phyloP scores from a whole-genome alignment of 2,797 vertebrate species.

The Taeniopygia guttata region DNA sequence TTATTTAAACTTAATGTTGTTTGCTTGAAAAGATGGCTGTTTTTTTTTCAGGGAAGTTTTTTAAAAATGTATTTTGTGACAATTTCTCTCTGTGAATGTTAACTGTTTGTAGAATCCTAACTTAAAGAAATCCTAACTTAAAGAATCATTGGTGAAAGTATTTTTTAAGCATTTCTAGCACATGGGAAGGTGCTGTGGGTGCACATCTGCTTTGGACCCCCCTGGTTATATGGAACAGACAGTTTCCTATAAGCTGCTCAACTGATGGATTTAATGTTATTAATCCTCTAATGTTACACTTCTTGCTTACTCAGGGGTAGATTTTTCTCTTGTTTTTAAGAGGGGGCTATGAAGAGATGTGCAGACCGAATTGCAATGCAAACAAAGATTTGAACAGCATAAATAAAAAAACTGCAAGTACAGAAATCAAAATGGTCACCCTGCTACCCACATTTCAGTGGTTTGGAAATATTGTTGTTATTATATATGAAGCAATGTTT shows the following conservation, averaged over 20 bases:
- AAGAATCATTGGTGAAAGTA: neutral
- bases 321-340: neutral
- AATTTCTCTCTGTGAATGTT: neutral
- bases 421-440: neutral
- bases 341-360: neutral
- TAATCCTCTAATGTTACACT: neutral
- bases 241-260: neutral
- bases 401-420: neutral
- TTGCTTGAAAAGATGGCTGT: neutral
- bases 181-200: neutral
- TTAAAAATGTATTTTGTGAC: neutral
- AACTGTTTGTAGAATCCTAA: neutral
- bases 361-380: rapidly evolving
- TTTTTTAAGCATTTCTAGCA: neutral
- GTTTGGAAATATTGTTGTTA: neutral
- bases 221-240: neutral
- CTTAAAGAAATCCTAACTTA: neutral
- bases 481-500: neutral
- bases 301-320: neutral
- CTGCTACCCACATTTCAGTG: neutral
- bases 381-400: neutral
- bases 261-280: neutral
- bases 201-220: neutral
- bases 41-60: neutral
- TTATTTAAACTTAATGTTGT: neutral